Conservation (phyloP, 2,888 invertebrate species). For the Cephus runcator region DNA sequence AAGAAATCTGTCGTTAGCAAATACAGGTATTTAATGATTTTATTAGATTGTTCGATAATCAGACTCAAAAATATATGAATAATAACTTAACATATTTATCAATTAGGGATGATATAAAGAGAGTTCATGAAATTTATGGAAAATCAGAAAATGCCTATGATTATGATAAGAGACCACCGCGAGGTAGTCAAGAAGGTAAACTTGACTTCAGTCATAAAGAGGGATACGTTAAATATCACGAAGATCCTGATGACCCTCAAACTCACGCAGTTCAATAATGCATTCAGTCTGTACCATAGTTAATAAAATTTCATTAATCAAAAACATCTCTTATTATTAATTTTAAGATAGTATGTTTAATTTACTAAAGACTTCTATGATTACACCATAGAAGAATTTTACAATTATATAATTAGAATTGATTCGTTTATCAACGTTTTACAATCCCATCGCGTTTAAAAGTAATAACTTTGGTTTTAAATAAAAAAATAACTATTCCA, state of each 20-base stretch:
- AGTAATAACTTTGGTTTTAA: neutral
- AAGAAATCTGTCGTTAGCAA: conserved; percentile 79
- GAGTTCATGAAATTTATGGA: conserved; percentile 76
- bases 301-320: conserved; percentile 1
- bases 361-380: neutral
- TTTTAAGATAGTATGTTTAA: neutral
- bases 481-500: neutral
- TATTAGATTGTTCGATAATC: conserved; percentile 2
- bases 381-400: no score
- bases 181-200: conserved; percentile 85
- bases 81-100: neutral
- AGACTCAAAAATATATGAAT: neutral
- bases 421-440: no score
- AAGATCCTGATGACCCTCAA: conserved; percentile 77
- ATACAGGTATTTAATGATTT: conserved; percentile 68
- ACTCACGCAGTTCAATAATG: conserved; percentile 75
- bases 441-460: neutral
- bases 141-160: conserved; percentile 76
- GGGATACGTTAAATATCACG: conserved; percentile 82
- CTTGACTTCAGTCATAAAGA: conserved; percentile 84
- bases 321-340: neutral
- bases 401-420: no score
- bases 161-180: conserved; percentile 79
- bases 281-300: conserved; percentile 19
- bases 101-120: conserved; percentile 77